A percentile compares a stretch with the other conserved stretches of the same genome.
Conservation (phyloP, 53 echinoderm and acorn worm species). For the Hippasteria phrygiana region DNA sequence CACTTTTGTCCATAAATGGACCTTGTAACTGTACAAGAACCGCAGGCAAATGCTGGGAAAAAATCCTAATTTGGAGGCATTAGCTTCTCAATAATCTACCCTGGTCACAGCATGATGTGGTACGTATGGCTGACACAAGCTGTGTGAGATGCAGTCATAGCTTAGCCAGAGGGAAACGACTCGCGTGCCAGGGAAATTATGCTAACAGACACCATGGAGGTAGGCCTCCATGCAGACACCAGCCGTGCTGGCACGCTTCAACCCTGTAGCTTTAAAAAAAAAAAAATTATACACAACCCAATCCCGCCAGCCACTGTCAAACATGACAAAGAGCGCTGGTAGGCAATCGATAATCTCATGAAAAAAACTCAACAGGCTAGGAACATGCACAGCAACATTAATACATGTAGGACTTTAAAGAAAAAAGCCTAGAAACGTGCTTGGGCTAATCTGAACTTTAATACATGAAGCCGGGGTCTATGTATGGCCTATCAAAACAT, state of each 20-base stretch:
- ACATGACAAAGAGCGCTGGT: no score
- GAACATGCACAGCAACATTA: no score
- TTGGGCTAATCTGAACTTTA: no score
- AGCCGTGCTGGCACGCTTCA: neutral
- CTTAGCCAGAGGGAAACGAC: neutral
- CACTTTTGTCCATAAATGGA: neutral
- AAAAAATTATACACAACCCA: no score
- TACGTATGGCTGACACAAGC: neutral
- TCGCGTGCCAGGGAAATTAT: conserved; percentile 17
- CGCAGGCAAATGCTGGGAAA: neutral
- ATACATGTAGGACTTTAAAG: no score
- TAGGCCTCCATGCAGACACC: neutral
- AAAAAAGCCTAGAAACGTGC: no score
- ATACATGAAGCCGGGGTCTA: no score
- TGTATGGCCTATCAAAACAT: no score
- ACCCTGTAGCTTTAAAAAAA: no score
- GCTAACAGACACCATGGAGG: neutral
- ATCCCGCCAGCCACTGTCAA: no score
- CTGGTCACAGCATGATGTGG: neutral
- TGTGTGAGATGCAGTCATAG: neutral
- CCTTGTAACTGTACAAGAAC: neutral
- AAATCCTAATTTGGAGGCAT: neutral
- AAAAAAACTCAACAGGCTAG: no score
- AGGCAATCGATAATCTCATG: no score
- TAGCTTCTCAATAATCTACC: neutral